Conservation (phyloP, 2,113 vertebrate species). For the Canis aureus region DNA sequence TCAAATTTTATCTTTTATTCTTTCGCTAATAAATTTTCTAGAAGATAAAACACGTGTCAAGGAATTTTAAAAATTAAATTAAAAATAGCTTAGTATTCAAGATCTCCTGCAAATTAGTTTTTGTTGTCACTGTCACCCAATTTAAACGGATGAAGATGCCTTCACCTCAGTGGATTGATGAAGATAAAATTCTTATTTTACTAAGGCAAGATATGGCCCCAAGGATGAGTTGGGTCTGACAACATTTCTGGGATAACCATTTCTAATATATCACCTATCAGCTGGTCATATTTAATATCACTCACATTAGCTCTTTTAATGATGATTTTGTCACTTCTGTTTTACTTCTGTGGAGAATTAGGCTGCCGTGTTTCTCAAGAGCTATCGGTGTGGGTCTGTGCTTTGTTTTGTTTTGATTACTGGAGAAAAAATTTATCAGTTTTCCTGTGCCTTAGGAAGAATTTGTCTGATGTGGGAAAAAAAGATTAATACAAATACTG, state of each 20-base stretch:
- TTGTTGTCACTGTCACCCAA: neutral
- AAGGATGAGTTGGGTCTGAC: slow-evolving; percentile 65
- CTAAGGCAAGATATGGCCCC: neutral
- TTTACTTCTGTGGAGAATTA: slow-evolving; percentile 78
- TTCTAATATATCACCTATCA: slow-evolving; percentile 75
- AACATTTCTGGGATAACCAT: slow-evolving; percentile 33
- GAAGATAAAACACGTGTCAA: neutral
- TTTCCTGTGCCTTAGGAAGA: slow-evolving; percentile 44
- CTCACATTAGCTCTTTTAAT: slow-evolving; percentile 77
- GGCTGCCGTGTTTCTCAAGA: slow-evolving; percentile 58
- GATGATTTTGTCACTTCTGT: slow-evolving; percentile 74
- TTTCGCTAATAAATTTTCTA: neutral
- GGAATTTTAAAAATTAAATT: neutral
- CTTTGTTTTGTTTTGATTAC: neutral
- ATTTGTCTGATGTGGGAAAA: slow-evolving; percentile 59
- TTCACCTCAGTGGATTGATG: neutral
- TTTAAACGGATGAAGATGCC: neutral
- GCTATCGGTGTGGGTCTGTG: neutral
- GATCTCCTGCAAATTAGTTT: neutral
- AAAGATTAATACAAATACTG: slow-evolving; percentile 9
- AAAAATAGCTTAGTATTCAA: neutral
- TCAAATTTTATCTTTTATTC: neutral
- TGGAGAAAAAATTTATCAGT: slow-evolving; percentile 10
- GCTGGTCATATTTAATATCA: slow-evolving; percentile 65
- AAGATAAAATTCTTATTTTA: neutral